phyloP scores from a whole-genome alignment of 2,797 vertebrate species.

The Dendrocincla tyrannina region DNA sequence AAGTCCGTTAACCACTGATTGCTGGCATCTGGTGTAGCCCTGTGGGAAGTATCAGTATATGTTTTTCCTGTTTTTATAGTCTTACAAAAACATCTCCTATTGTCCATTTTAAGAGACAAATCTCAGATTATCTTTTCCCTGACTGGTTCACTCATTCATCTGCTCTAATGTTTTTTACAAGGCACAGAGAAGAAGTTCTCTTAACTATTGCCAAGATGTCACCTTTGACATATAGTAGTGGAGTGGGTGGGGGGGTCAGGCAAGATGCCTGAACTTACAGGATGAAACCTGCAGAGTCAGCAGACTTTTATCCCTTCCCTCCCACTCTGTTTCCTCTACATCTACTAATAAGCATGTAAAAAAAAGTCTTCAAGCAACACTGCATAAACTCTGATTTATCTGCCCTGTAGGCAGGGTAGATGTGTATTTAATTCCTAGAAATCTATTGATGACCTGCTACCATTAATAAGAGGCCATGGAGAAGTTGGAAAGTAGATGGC shows the following conservation, averaged over 20 bases:
- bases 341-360: neutral
- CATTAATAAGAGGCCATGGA: neutral
- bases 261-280: neutral
- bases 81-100: neutral
- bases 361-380: conserved; percentile 18
- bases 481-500: neutral
- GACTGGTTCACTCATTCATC: neutral
- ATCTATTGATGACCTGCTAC: neutral
- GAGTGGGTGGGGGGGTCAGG: neutral
- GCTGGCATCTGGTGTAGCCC: neutral
- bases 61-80: neutral
- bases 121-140: neutral
- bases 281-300: neutral
- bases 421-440: neutral
- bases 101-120: neutral
- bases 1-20: neutral
- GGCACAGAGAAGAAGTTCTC: neutral
- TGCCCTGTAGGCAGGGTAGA: neutral
- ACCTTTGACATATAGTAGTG: neutral
- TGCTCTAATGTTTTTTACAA: neutral
- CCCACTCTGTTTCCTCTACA: neutral
- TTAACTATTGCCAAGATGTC: neutral
- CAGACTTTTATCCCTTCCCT: neutral
- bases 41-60: neutral
- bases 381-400: conserved; percentile 27